phyloP scores from a whole-genome alignment of 53 echinoderm and acorn worm species.

The Echinometra lucunter region DNA sequence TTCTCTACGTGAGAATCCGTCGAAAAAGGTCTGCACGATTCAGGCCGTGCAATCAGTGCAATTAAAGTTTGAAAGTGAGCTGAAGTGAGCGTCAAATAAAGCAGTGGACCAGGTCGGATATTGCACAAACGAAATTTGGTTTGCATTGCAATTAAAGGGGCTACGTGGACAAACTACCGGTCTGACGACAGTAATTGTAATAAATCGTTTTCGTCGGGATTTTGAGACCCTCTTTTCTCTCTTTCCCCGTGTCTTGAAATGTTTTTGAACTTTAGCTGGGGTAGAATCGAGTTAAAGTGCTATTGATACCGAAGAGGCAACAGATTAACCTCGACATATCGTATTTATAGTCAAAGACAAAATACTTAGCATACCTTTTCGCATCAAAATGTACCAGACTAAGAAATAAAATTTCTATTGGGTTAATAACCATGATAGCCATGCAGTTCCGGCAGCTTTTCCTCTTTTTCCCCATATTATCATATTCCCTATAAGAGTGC shows the following conservation, averaged over 20 bases:
- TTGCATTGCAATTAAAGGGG: constrained; percentile 55
- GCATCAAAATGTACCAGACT: constrained; percentile 12
- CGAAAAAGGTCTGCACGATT: constrained; percentile 42
- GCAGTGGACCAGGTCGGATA: constrained; percentile 51
- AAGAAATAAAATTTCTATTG: neutral
- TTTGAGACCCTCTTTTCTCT: neutral
- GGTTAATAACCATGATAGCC: neutral
- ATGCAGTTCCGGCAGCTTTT: no score
- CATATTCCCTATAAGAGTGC: no score
- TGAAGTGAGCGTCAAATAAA: constrained; percentile 64
- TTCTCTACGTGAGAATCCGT: constrained; percentile 10
- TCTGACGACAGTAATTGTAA: neutral
- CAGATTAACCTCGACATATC: constrained; percentile 19
- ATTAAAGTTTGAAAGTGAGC: constrained; percentile 25
- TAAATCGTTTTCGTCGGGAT: neutral
- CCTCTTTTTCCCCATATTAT: no score
- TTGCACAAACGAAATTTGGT: constrained; percentile 55
- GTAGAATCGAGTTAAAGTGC: neutral
- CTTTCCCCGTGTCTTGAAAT: neutral
- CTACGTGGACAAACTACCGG: constrained; percentile 43
- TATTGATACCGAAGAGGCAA: neutral
- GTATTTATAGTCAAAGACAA: neutral
- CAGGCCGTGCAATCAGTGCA: constrained; percentile 38
- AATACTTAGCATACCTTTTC: neutral
- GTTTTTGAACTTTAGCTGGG: neutral